A percentile compares a stretch with the other conserved stretches of the same genome.
Conservation (phyloP, 2,888 invertebrate genomes). For the Hyppa rectilinea region DNA sequence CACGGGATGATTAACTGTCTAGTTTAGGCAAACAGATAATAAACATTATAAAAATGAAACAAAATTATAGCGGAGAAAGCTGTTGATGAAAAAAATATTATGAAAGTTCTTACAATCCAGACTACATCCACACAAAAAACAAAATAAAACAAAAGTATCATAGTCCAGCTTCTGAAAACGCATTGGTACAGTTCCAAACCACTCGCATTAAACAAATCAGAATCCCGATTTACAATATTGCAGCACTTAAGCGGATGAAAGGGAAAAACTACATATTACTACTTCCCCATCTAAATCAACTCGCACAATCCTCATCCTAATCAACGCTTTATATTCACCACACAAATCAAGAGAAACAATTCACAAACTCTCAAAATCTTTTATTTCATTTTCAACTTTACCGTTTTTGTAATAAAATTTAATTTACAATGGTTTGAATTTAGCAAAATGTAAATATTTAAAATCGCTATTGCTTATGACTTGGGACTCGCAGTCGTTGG, state of each 20-base stretch:
- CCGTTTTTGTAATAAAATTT: conserved; percentile 1
- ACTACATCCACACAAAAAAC: background rate
- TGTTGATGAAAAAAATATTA: too few relatives aligned
- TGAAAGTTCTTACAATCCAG: background rate
- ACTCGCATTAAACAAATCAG: conserved; percentile 42
- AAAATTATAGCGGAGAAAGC: too few relatives aligned
- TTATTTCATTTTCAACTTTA: conserved; percentile 39
- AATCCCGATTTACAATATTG: conserved; percentile 33
- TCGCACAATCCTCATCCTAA: conserved; percentile 35
- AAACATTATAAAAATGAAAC: too few relatives aligned
- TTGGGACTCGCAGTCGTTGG: conserved; percentile 39
- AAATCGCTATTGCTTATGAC: conserved; percentile 49
- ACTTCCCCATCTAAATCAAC: conserved; percentile 28
- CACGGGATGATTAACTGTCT: too few relatives aligned
- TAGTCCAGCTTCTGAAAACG: conserved; percentile 15
- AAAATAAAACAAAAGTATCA: conserved; percentile 29
- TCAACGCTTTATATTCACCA: conserved; percentile 47
- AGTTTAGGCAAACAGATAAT: too few relatives aligned
- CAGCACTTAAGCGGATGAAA: conserved; percentile 29
- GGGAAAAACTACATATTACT: conserved; percentile 20
- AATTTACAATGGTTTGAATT: background rate
- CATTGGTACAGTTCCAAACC: conserved; percentile 53
- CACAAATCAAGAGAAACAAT: conserved; percentile 36
- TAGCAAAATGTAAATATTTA: conserved; percentile 9
- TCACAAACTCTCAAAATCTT: background rate